phyloP scores from a whole-genome alignment of 2,888 invertebrate species.

The Thereva nobilitata region DNA sequence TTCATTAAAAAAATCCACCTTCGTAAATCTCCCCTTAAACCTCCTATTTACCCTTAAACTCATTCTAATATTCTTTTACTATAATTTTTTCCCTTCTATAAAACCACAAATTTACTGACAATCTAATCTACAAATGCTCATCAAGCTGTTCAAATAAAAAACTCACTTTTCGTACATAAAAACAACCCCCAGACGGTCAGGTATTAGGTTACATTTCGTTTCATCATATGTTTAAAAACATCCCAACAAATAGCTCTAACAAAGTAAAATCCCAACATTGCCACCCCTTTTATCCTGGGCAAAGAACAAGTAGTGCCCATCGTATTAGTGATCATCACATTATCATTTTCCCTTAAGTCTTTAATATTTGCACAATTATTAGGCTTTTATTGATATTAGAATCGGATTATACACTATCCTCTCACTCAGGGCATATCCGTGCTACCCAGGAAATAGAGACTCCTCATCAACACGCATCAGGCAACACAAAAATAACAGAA shows the following conservation, averaged over 20 bases:
- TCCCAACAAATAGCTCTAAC: background rate
- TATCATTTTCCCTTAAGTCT: background rate
- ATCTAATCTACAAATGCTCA: background rate
- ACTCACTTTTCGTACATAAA: background rate
- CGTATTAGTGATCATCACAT: background rate
- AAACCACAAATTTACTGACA: background rate
- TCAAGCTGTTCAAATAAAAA: conserved; percentile 7
- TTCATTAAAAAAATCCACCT: too few species aligned
- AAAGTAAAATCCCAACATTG: background rate
- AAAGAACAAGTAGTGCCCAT: background rate
- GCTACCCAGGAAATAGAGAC: background rate
- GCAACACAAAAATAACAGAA: background rate
- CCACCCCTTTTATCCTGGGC: background rate
- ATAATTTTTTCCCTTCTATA: background rate
- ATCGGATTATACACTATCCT: background rate
- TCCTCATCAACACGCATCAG: conserved; percentile 7
- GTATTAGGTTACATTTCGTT: background rate
- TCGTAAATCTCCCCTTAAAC: too few species aligned
- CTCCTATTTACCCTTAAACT: too few species aligned
- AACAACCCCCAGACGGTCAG: background rate
- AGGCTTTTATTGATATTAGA: conserved; percentile 6
- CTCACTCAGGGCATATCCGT: background rate
- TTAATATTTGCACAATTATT: conserved; percentile 14
- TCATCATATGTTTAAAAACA: background rate
- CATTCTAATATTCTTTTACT: too few species aligned